Evolutionary conservation across 2,113 vertebrate genomes (phyloP).

Genomic region (Hucho hucho): DNA sequence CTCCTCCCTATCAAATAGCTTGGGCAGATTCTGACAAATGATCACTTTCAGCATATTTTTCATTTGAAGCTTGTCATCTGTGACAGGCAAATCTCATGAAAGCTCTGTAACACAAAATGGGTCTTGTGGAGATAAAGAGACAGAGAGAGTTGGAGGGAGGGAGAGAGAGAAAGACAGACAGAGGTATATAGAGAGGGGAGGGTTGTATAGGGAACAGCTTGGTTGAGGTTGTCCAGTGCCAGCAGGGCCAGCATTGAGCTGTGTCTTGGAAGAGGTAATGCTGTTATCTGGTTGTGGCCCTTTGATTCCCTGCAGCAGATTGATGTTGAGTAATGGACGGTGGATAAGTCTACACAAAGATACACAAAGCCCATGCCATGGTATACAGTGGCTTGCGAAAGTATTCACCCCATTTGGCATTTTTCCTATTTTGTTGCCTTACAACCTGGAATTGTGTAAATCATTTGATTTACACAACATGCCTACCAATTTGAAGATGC

Average conservation of each 20-base stretch:
- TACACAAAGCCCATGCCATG: conserved; percentile 53
- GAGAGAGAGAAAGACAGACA: not conserved
- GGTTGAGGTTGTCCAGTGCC: not conserved
- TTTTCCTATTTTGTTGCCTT: too few relatives aligned
- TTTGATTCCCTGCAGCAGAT: conserved; percentile 57
- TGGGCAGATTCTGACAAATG: too few relatives aligned
- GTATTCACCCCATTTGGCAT: too few relatives aligned
- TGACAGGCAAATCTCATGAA: conserved; percentile 12
- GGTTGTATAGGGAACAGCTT: not conserved
- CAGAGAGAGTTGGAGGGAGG: not conserved
- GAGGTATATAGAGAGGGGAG: not conserved
- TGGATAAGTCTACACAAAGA: conserved; percentile 30
- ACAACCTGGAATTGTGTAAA: too few relatives aligned
- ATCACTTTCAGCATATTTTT: too few relatives aligned
- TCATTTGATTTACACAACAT: too few relatives aligned
- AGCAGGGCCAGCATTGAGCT: conserved; percentile 19
- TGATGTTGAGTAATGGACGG: conserved; percentile 67
- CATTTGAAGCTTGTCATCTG: conserved; percentile 2
- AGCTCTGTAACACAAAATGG: not conserved
- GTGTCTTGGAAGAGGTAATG: conserved; percentile 47
- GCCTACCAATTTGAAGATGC: too few relatives aligned
- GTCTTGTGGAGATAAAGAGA: not conserved
- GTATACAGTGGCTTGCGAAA: conserved; percentile 50
- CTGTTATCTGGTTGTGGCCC: conserved; percentile 58
- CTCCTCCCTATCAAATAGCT: too few relatives aligned